Base-by-base conservation (phyloP, 2,888 invertebrate genomes). In the Pherbina coryleti region DNA sequence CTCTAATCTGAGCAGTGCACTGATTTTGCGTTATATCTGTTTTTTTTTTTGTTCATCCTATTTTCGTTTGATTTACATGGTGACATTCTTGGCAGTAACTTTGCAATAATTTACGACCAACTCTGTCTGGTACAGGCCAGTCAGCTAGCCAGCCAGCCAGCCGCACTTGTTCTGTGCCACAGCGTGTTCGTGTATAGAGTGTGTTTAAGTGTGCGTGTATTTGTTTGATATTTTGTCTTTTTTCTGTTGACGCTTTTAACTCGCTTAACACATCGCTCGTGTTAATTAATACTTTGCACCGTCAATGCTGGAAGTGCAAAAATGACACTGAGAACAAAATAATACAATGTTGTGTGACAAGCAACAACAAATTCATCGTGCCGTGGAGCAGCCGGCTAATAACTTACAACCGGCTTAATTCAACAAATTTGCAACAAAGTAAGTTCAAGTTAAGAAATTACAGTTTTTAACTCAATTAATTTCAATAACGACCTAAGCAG, bases 301-400 rank as follows among this genome's bases (percentile, higher is more conserved):
- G 51, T 55, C 34, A 55, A 70, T 70, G 69, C 69, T 51, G 69
- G 53, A 31, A 53, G 44, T 44, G 44, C 11, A 44, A 11, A 53
- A 70, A 55, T 53, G 69, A 53, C 53, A 73, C 51, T 69, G 60
- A 9, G 25, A 55, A 62, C 0, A 28, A 67, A 64, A 75, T 14
- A 5, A 1, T 44, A 44, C 11, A 11, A 3, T 44, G 11, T 44
- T 44, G 44, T 44, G 11, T 44, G 44, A 44, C 44, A 44, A 11
- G 31, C 31, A 31, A 31, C n/a, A n/a, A 11, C 14, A 11, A 44
- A 11, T 37, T 37, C 37, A 37, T 7, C 37, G 9, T 8, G 37
- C 37, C 44, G 14, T 44, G 44, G 44, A 44, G 11, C 44, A 44
- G 44, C 44, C 44, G 14, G 44, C 44, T 11, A 11, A 11, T 11